Evolutionary conservation across 2,113 vertebrate species (phyloP).

Genomic region (Percopsis transmontana): DNA sequence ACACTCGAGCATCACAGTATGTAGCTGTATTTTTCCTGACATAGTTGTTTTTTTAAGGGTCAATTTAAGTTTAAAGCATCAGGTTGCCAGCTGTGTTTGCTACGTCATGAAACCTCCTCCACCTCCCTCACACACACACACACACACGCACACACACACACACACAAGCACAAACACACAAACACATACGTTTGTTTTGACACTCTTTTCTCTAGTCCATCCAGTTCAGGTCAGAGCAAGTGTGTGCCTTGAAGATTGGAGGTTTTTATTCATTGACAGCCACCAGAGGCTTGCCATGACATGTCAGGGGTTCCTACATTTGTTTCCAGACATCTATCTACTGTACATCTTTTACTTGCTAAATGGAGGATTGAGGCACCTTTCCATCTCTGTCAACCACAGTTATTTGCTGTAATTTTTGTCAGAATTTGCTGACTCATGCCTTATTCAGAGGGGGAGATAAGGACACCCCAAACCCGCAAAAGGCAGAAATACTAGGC

Average conservation of each 20-base stretch:
- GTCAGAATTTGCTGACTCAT: not conserved
- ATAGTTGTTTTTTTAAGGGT: slow-evolving; percentile 31
- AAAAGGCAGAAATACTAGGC: too few relatives aligned
- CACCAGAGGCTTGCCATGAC: not conserved
- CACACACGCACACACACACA: not conserved
- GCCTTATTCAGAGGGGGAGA: not conserved
- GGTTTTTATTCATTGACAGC: not conserved
- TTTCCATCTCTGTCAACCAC: too few relatives aligned
- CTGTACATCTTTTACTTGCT: not conserved
- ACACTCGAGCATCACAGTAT: not conserved
- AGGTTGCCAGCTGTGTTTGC: slow-evolving; percentile 72
- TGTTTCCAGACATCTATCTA: not conserved
- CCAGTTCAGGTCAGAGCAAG: not conserved
- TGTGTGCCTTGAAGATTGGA: not conserved
- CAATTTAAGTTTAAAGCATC: slow-evolving; percentile 46
- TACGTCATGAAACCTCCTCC: slow-evolving; percentile 30
- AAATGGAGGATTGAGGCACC: not conserved
- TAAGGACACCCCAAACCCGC: too few relatives aligned
- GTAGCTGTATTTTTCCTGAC: slow-evolving; percentile 13
- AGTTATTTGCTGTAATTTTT: not conserved
- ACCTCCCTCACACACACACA: not conserved
- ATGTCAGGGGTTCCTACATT: not conserved
- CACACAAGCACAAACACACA: slow-evolving; percentile 6
- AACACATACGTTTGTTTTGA: not conserved
- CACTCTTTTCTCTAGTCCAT: slow-evolving; percentile 12